These are phyloP conservation scores for Xestia rhomboidea DNA, from an alignment of 2,888 invertebrate species.

Conservation along the genomic window DNA sequence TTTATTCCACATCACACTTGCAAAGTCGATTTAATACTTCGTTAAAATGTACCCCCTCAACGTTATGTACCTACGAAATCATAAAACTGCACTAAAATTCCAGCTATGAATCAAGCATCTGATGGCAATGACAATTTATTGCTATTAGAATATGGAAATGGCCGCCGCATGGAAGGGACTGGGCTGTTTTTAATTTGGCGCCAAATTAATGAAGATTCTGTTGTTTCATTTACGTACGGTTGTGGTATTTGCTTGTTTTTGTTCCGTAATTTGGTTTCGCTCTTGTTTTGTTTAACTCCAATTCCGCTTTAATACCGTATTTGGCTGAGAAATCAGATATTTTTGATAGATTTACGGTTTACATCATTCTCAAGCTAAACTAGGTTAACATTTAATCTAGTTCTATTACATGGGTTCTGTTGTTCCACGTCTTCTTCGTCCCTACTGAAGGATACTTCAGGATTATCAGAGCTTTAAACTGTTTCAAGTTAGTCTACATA, in stretches of 20 bases:
- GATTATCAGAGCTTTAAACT: constrained; percentile 62
- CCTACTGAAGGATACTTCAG: constrained; percentile 41
- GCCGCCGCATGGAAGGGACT: constrained; percentile 74
- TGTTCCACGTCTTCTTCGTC: constrained; percentile 23
- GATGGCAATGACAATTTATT: constrained; percentile 81
- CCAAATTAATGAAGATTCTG: constrained; percentile 83
- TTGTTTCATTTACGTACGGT: constrained; percentile 76
- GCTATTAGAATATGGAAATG: constrained; percentile 84
- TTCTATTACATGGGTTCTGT: constrained; percentile 18
- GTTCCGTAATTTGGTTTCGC: constrained; percentile 65
- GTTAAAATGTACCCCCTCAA: constrained; percentile 24
- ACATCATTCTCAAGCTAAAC: constrained; percentile 9
- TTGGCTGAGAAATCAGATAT: not conserved
- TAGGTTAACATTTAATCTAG: constrained; percentile 44
- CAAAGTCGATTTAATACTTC: constrained; percentile 18
- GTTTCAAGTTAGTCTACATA: constrained; percentile 49
- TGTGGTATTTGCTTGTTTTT: constrained; percentile 64
- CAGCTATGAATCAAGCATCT: constrained; percentile 69
- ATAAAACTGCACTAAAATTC: constrained; percentile 54
- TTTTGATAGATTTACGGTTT: constrained; percentile 10
- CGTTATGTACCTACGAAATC: constrained; percentile 39
- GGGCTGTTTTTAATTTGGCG: constrained; percentile 85
- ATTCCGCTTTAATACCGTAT: constrained; percentile 27
- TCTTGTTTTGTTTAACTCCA: constrained; percentile 57
- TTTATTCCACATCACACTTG: not conserved